These are phyloP conservation scores for Miltochrista miniata DNA, from an alignment of 2,888 invertebrate genomes.

Conservation along the genomic window DNA sequence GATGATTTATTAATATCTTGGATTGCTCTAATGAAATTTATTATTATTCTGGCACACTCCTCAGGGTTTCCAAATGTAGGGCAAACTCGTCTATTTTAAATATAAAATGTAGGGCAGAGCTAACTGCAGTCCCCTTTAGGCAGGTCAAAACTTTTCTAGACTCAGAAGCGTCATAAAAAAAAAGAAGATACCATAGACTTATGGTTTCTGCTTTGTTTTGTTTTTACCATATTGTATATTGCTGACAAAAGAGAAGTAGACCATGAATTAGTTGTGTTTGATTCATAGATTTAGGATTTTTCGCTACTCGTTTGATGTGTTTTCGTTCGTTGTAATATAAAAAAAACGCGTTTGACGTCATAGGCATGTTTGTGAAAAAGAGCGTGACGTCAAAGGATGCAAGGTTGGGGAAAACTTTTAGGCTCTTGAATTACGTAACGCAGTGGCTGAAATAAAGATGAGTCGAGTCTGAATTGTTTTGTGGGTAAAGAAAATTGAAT, in stretches of 20 bases:
- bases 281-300: no score
- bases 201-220: no score
- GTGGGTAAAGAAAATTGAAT: no score
- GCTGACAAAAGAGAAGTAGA: no score
- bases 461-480: no score
- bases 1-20: constrained; percentile 13
- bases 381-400: not conserved
- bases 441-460: no score
- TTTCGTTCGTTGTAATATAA: not conserved
- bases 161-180: no score
- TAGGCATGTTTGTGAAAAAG: constrained; percentile 1
- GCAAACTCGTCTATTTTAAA: constrained; percentile 40
- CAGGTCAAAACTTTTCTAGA: constrained; percentile 19
- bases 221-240: no score
- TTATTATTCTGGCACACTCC: constrained; percentile 23
- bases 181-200: no score
- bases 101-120: constrained; percentile 36
- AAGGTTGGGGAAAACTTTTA: not conserved
- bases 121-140: constrained; percentile 18
- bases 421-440: no score
- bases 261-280: no score
- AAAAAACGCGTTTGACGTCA: constrained; percentile 29
- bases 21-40: constrained; percentile 22
- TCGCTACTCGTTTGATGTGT: no score
- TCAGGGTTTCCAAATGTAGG: constrained; percentile 39